Conservation (phyloP, 1,140 invertebrate species). For the Meteorus sp. region DNA sequence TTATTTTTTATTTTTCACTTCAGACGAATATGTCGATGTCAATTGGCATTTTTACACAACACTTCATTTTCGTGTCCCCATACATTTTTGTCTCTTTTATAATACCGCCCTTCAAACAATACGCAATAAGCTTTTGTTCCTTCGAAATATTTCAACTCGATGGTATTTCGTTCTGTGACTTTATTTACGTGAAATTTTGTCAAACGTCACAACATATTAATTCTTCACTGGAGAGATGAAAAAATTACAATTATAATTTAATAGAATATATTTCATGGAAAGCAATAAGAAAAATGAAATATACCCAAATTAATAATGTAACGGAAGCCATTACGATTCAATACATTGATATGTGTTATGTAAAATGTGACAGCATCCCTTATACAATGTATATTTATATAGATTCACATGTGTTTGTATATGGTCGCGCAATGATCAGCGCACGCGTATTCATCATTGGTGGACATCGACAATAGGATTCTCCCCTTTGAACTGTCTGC, state of each 20-base stretch:
- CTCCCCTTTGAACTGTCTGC: conserved; percentile 8
- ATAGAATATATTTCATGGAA: too few relatives aligned
- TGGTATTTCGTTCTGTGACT: too few relatives aligned
- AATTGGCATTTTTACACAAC: conserved; percentile 48
- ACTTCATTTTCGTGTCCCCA: conserved; percentile 18
- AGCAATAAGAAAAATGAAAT: conserved; percentile 29
- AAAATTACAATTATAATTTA: too few relatives aligned
- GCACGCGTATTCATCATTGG: conserved; percentile 15
- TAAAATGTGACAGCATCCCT: conserved; percentile 13
- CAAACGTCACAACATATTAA: too few relatives aligned
- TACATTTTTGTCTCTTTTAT: conserved; percentile 20
- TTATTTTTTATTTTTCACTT: conserved; percentile 9
- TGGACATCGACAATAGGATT: conserved; percentile 14
- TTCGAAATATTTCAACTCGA: too few relatives aligned
- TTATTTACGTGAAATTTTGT: too few relatives aligned
- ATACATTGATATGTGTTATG: conserved; percentile 21
- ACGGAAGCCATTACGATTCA: conserved; percentile 10
- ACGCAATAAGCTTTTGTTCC: too few relatives aligned
- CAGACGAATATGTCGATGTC: conserved; percentile 29
- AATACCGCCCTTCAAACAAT: conserved; percentile 36
- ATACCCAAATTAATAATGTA: conserved; percentile 24
- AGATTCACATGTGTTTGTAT: too few relatives aligned
- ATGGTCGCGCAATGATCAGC: conserved; percentile 14
- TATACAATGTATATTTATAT: not conserved
- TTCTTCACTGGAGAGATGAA: too few relatives aligned